phyloP scores from a whole-genome alignment of 2,113 vertebrate genomes.

The Corythornis vintsioides region DNA sequence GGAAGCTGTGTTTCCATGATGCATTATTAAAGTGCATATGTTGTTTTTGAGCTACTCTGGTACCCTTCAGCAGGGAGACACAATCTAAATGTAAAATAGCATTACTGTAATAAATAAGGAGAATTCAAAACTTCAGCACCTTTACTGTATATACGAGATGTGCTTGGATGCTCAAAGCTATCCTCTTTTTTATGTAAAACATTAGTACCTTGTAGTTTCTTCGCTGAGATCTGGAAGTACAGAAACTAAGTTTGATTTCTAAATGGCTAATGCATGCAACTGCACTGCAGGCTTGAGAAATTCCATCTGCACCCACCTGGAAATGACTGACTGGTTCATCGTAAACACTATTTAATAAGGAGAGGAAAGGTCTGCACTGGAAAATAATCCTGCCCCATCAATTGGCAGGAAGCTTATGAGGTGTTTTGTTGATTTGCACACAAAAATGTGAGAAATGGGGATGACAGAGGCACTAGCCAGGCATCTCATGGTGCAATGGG shows the following conservation, averaged over 20 bases:
- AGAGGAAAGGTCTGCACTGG: neutral
- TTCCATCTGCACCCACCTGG: neutral
- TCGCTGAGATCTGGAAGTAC: neutral
- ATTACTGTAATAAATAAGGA: neutral
- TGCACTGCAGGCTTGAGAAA: neutral
- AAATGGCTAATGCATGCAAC: neutral
- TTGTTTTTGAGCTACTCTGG: conserved; percentile 31
- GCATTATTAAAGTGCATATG: conserved; percentile 15
- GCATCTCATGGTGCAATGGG: neutral
- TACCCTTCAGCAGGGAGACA: conserved; percentile 8
- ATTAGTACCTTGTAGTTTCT: neutral
- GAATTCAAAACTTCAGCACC: neutral
- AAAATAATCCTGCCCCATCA: neutral
- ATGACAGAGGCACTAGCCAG: conserved; percentile 22
- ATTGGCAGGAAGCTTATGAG: conserved; percentile 23
- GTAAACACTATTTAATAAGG: neutral
- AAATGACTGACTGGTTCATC: conserved; percentile 5
- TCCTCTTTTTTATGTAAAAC: conserved; percentile 14
- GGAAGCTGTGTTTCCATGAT: conserved; percentile 15
- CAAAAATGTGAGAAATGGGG: neutral
- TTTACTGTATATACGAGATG: conserved; percentile 9
- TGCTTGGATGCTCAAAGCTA: neutral
- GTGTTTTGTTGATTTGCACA: conserved; percentile 36
- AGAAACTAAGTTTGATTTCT: conserved; percentile 24
- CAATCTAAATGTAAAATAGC: conserved; percentile 35